These are phyloP conservation scores for Caenorhabditis drosophilae DNA, from an alignment of 2,888 invertebrate genomes.

Conservation along the genomic window DNA sequence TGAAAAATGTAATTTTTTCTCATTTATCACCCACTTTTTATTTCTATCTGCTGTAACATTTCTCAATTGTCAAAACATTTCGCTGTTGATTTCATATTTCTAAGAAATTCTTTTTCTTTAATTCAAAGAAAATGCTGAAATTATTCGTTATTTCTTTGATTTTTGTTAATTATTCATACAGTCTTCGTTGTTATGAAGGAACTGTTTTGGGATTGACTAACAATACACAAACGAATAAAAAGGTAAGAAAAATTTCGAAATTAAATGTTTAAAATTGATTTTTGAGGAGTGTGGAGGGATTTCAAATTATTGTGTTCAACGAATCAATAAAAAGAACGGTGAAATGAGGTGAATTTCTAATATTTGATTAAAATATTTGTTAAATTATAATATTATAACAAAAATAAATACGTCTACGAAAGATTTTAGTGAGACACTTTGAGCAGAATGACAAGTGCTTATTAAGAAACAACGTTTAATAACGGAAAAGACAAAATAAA, in stretches of 20 bases:
- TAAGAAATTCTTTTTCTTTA: not conserved
- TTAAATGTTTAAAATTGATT: no score
- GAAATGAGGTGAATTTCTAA: constrained; percentile 33
- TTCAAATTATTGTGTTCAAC: constrained; percentile 47
- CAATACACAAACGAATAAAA: constrained; percentile 33
- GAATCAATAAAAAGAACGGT: constrained; percentile 40
- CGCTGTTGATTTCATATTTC: constrained; percentile 17
- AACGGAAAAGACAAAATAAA: no score
- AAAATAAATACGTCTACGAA: no score
- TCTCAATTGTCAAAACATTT: not conserved
- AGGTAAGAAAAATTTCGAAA: no score
- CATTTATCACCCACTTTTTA: no score
- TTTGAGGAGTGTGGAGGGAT: constrained; percentile 50
- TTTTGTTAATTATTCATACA: not conserved
- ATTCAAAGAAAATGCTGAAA: not conserved
- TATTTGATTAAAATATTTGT: not conserved
- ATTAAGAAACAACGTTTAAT: not conserved
- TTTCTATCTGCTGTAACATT: constrained; percentile 4
- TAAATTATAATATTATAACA: no score
- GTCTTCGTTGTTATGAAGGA: constrained; percentile 45
- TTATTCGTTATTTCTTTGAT: not conserved
- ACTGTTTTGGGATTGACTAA: constrained; percentile 36
- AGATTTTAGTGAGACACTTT: no score
- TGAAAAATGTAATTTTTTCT: no score
- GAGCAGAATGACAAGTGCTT: no score